Percentiles rank a stretch among this genome's conserved stretches.
These are phyloP conservation scores for Calliopum simillimum DNA, from an alignment of 2,888 invertebrate species.

Conservation along the genomic window DNA sequence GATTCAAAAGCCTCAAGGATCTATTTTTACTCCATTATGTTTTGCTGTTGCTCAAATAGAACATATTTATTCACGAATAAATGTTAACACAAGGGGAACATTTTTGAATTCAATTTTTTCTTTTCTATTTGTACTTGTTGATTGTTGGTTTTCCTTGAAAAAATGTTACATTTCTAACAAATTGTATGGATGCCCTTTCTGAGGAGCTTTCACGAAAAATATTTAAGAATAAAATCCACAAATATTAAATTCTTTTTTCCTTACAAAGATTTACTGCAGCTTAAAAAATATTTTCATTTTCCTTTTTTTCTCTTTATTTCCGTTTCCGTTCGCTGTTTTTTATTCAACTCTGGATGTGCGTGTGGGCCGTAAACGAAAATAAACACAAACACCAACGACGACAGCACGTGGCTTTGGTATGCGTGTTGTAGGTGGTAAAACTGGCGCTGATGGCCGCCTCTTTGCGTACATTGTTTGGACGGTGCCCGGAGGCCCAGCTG, in stretches of 20 bases:
- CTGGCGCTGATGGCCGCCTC: conserved; percentile 84
- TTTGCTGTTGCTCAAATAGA: neutral
- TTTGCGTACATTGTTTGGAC: conserved; percentile 94
- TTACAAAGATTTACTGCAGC: neutral
- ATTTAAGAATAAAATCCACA: neutral
- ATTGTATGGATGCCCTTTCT: neutral
- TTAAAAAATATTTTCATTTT: neutral
- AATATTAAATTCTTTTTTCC: neutral
- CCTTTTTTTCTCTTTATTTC: conserved; percentile 13
- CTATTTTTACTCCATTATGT: no score
- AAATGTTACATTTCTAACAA: neutral
- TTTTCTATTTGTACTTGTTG: neutral
- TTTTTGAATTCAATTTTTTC: conserved; percentile 1
- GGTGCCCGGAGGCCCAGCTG: conserved; percentile 91
- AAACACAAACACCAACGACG: conserved; percentile 11
- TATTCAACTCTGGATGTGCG: neutral
- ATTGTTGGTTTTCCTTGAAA: neutral
- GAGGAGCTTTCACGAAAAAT: neutral
- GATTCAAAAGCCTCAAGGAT: no score
- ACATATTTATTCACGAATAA: neutral
- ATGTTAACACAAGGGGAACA: neutral
- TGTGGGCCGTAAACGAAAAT: neutral
- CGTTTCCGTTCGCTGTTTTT: conserved; percentile 21
- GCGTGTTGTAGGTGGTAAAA: conserved; percentile 94
- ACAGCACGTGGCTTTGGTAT: conserved; percentile 92